Conservation (phyloP, 1,140 invertebrate species). For the Drosophila tristis region DNA sequence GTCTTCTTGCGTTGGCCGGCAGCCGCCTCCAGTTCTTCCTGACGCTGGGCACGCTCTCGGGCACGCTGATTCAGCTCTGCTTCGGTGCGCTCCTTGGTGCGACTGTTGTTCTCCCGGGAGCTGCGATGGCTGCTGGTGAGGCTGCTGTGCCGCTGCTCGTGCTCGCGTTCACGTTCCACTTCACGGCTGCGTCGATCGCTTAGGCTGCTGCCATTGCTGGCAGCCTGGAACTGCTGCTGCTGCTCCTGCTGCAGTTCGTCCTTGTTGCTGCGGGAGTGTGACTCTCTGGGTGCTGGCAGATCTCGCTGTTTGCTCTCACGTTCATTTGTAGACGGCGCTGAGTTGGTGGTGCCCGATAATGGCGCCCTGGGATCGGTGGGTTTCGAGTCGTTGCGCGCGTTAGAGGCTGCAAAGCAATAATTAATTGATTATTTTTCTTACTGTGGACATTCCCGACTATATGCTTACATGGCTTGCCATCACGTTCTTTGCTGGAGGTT, state of each 20-base stretch:
- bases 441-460: too few relatives aligned
- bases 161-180: constrained; percentile 46
- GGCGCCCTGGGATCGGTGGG: constrained; percentile 31
- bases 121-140: constrained; percentile 45
- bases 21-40: constrained; percentile 54
- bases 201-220: constrained; percentile 47
- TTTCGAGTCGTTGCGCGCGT: constrained; percentile 42
- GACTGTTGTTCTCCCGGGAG: constrained; percentile 44
- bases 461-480: constrained; percentile 46
- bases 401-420: constrained; percentile 1
- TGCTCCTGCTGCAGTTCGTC: constrained; percentile 23
- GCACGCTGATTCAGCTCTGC: constrained; percentile 54
- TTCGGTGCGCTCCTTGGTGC: constrained; percentile 56
- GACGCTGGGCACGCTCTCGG: constrained; percentile 56
- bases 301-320: constrained; percentile 56
- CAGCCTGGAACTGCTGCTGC: constrained; percentile 15
- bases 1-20: constrained; percentile 46
- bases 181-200: constrained; percentile 52
- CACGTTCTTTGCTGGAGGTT: constrained; percentile 38
- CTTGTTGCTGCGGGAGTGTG: constrained; percentile 46
- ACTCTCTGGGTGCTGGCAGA: constrained; percentile 27
- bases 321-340: constrained; percentile 31
- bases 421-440: neutral
- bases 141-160: constrained; percentile 52
- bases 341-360: constrained; percentile 1